Evolutionary conservation across 2,797 vertebrate species (phyloP), one percentile per base, ranked within the genome.

Genomic region (Neomorphus geoffroyi): DNA sequence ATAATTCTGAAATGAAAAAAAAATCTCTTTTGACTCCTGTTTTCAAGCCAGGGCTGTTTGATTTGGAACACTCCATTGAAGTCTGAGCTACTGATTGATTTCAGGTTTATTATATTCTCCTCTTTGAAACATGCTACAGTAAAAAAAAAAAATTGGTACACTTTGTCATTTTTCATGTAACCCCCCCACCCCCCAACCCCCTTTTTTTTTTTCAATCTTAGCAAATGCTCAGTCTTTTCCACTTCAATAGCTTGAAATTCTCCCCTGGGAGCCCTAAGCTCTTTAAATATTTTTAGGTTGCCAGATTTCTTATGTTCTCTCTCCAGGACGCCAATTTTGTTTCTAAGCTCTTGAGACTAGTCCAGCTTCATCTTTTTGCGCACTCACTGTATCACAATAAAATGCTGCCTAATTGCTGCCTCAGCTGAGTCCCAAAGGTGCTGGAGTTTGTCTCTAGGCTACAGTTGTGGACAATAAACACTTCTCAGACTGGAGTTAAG

Each of bases 201-300:
- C 7, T 4, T 24, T 75, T 80, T 66, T 84, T 85, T 91, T 91
- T 65, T 21, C 83, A 81, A 83, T 96, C 71, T 88, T 94, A 95
- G 94, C 74, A 95, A 96, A 97, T 85, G 86, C 88, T 97, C 96
- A 88, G 92, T 96, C 82, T 94, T 97, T 96, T 97, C 85, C 65
- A 96, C 82, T 96, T 97, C 94, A 96, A 90, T 96, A 95, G 94
- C 53, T 85, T 92, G 87, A 95, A 97, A 96, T 96, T 96, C 93
- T 97, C 97, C 90, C 95, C 70, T 69, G 96, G 91, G 97, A 92
- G 37, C 80, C 86, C 82, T 97, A 96, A 94, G 90, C 94, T 97
- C 95, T 97, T 97, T 97, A 97, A 97, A 96, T 97, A 97, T 96
- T 96, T 98, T 97, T 94, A 97, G 95, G 92, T 96, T 97, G 96